These are phyloP conservation scores for Drosophila azteca DNA, from an alignment of 1,140 invertebrate genomes.

Conservation along the genomic window DNA sequence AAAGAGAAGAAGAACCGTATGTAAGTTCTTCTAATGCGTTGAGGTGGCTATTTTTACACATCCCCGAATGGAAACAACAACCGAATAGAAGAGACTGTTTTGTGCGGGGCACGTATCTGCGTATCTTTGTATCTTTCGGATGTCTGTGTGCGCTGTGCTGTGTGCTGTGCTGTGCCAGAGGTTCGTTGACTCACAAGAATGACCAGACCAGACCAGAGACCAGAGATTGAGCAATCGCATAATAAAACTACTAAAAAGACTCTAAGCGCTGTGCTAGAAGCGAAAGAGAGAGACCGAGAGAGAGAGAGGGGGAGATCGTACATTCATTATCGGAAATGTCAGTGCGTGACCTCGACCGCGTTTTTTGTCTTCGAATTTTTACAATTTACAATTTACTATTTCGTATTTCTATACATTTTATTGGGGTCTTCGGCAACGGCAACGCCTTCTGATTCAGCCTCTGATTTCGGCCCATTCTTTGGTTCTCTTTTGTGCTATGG, in stretches of 20 bases:
- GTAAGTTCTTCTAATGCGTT: slow-evolving; percentile 66
- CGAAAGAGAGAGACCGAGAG: slow-evolving; percentile 4
- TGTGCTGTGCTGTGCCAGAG: slow-evolving; percentile 19
- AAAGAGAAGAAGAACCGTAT: slow-evolving; percentile 18
- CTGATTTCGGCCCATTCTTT: slow-evolving; percentile 24
- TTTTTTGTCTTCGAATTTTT: slow-evolving; percentile 65
- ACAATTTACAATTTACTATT: slow-evolving; percentile 10
- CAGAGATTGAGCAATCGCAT: slow-evolving; percentile 64
- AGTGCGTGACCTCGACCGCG: slow-evolving; percentile 78
- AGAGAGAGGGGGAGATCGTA: slow-evolving; percentile 20
- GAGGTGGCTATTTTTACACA: slow-evolving; percentile 62
- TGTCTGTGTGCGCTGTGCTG: slow-evolving; percentile 36
- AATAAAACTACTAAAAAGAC: slow-evolving; percentile 16
- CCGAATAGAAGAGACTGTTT: slow-evolving; percentile 28
- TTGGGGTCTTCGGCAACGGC: slow-evolving; percentile 43
- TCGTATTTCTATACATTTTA: slow-evolving; percentile 32
- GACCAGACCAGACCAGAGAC: slow-evolving; percentile 7
- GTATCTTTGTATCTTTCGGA: slow-evolving; percentile 46
- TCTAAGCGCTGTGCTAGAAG: neutral
- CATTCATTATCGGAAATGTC: slow-evolving; percentile 74
- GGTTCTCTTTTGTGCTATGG: neutral
- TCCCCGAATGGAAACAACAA: slow-evolving; percentile 18
- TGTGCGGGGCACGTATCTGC: slow-evolving; percentile 59
- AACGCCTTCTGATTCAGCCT: slow-evolving; percentile 48
- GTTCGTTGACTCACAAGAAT: slow-evolving; percentile 72